Base-by-base conservation (phyloP, 1,140 invertebrate species). In the Chrysomallon squamiferum region DNA sequence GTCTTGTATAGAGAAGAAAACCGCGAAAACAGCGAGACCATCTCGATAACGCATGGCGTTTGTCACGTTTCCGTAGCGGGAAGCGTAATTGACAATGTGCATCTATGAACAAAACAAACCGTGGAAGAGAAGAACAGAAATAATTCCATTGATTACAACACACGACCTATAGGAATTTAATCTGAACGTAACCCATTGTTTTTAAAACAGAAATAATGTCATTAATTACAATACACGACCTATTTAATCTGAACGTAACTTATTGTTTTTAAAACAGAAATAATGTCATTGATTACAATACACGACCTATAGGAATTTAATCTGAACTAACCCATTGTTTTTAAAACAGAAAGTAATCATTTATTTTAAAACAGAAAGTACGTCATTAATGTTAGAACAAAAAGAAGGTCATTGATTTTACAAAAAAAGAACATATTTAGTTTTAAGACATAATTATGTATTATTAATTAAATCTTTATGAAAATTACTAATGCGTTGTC, bases 21-120 rank as follows among this genome's bases (percentile, higher is more conserved):
- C 49, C 1, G 30, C 65, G 3, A 66, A 20, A 0, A 54, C 59
- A 27, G 57, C 65, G 25, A 66, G 35, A 20, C 65, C 65, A 20
- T 66, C 65, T 30, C 50, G 32, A 3, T 54, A 38, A 9, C 15
- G 22, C 65, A 43, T 60, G 30, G 65, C 65, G 49, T 30, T 49
- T n/a, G n/a, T 20, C 15, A 54, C 6, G 29, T 29, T 54, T 32
- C 58, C 65, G 38, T 66, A 66, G 30, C 59, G 59, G 15, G n/a
- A 52, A n/a, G 33, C 30, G 35, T 52, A 66, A n/a, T 41, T 59
- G 38, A 66, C 33, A 7, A 61, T 52, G 47, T 66, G 65, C 65
- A 66, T 66, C 65, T 66, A 35, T 33, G 35, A 22, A 33, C 9
- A 45, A 15, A 27, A n/a, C n/a, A n/a, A n/a, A n/a, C n/a, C n/a